Base-by-base conservation (phyloP, 2,113 vertebrate species). In the Clarias magur region DNA sequence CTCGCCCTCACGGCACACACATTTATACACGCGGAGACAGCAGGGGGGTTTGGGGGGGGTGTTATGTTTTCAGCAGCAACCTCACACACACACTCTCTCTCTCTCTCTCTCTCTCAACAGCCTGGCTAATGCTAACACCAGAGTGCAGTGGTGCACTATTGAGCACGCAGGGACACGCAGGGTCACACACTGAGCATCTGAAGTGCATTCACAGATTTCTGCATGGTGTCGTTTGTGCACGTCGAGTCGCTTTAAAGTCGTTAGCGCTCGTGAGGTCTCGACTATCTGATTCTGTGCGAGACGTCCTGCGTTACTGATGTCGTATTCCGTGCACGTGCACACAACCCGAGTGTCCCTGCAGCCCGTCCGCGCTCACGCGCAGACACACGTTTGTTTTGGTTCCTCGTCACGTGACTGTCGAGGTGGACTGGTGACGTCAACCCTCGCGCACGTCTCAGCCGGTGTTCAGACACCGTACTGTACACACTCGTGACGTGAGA, bases 351-450 rank as follows among this genome's bases (percentile, higher is more conserved):
- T 11, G 53, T 6, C 30, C 56, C 82, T 30, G 80, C 79, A 68
- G 67, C 80, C 80, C 80, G 87, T 86, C 84, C 68, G 54, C 67
- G 34, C 86, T 86, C 75, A 75, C 89, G 88, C 73, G 78, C 86
- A 85, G 68, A 83, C 63, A 48, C 63, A 4, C 57, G 68, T 88
- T 83, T 86, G 84, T 89, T 89, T 88, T 89, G 86, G 78, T 88
- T 56, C 27, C 78, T 73, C 2, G 54, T 86, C 82, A 82, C 38
- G 3, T 90, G 89, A 90, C 73, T 3, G 13, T 13, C 13, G 48
- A 5, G 15, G 11, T 80, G 63, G 72, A 88, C 73, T 23, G 4
- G 23, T 4, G 27, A 38, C 53, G 13, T 70, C 85, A 38, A 48
- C 48, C 42, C 42, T 4, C 34, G 34, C 34, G 34, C 34, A 3